Evolutionary conservation across 2,797 vertebrate genomes (phyloP).

Genomic region (Otus scops): DNA sequence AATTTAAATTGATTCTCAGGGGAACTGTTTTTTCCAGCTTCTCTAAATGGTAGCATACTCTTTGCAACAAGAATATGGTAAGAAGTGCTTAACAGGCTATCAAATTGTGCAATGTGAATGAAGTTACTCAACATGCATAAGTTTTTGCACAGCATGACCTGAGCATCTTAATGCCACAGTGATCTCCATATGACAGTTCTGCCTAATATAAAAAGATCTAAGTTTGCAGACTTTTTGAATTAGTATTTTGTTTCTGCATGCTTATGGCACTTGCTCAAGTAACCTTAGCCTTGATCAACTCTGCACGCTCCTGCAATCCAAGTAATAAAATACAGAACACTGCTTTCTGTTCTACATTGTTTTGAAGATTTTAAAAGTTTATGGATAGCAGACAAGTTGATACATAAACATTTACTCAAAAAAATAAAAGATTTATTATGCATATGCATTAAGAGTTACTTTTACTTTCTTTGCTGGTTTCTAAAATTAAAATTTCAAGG

Average conservation of each 20-base stretch:
- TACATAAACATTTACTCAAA: background rate
- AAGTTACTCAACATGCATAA: background rate
- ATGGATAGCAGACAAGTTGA: background rate
- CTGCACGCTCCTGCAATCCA: background rate
- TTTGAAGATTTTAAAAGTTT: background rate
- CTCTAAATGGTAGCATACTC: background rate
- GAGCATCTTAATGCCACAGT: background rate
- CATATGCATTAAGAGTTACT: background rate
- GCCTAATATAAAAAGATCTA: background rate
- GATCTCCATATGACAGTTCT: background rate
- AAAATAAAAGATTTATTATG: background rate
- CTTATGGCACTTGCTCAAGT: background rate
- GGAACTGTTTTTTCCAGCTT: background rate
- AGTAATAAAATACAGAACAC: background rate
- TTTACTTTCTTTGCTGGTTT: background rate
- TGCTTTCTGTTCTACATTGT: background rate
- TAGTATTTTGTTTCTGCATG: background rate
- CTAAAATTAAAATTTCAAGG: background rate
- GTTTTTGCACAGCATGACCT: background rate
- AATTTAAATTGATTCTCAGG: background rate
- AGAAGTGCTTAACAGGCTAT: background rate
- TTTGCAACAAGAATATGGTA: background rate
- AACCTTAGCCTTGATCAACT: background rate
- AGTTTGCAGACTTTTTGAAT: background rate
- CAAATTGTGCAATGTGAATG: background rate